These are phyloP conservation scores for Zonotrichia leucophrys DNA, from an alignment of 2,113 vertebrate genomes.

Conservation along the genomic window DNA sequence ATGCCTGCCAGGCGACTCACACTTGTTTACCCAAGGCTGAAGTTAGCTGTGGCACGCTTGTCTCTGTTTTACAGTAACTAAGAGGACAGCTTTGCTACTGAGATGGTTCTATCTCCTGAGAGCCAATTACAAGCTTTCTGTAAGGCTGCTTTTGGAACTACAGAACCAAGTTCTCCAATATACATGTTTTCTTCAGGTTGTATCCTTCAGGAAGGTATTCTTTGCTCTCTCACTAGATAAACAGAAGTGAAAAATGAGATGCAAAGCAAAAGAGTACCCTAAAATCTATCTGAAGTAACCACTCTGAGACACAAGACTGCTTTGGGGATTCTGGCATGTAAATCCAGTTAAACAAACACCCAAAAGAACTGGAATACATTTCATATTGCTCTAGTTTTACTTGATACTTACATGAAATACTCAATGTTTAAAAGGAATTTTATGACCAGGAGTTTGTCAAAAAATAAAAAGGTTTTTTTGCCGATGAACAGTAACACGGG, in stretches of 20 bases:
- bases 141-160: neutral
- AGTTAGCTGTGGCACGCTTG: neutral
- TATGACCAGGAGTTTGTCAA: neutral
- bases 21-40: neutral
- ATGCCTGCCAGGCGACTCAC: slow-evolving; percentile 34
- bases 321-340: neutral
- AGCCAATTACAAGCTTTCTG: neutral
- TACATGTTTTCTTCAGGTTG: neutral
- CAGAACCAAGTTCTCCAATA: neutral
- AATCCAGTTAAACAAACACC: neutral
- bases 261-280: neutral
- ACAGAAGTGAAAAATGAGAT: neutral
- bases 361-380: neutral
- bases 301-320: neutral
- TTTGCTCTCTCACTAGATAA: neutral
- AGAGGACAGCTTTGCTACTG: neutral
- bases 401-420: neutral
- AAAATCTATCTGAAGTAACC: neutral
- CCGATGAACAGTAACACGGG: rapidly evolving
- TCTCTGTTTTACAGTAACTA: neutral
- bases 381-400: neutral
- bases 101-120: neutral
- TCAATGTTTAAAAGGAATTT: neutral
- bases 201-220: neutral
- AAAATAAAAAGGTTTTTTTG: neutral